Evolutionary conservation across 2,113 vertebrate genomes (phyloP).

Genomic region (Chunga burmeisteri): DNA sequence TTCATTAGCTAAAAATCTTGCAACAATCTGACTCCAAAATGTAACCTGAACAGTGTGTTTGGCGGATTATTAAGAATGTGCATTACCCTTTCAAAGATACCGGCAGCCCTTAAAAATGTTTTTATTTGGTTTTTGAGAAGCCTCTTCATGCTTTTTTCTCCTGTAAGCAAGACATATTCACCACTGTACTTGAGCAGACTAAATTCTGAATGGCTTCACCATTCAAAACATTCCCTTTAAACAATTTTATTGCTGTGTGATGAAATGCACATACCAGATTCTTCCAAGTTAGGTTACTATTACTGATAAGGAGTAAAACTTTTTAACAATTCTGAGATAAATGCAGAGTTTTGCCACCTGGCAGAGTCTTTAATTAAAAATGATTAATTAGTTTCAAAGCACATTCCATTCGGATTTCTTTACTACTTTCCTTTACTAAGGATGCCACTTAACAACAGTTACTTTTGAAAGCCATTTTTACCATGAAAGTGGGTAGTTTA

Average conservation of each 20-base stretch:
- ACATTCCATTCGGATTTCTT: background rate
- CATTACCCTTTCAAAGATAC: background rate
- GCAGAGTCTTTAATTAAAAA: background rate
- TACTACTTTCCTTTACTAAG: background rate
- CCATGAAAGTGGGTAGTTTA: background rate
- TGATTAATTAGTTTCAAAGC: background rate
- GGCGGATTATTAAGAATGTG: background rate
- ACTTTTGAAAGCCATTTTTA: background rate
- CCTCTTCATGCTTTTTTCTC: background rate
- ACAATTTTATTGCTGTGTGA: background rate
- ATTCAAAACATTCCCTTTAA: background rate
- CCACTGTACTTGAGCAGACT: background rate
- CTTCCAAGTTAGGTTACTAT: background rate
- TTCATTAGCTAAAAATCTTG: constrained; percentile 1
- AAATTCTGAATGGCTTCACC: background rate
- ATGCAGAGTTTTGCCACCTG: background rate
- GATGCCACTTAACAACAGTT: background rate
- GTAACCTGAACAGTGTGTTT: background rate
- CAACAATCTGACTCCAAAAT: background rate
- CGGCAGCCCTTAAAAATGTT: background rate
- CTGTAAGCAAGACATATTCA: background rate
- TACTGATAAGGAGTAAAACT: background rate
- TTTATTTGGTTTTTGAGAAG: background rate
- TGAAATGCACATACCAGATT: background rate
- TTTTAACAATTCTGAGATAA: background rate